phyloP scores from a whole-genome alignment of 2,113 vertebrate genomes.

The Chloropsis cyanopogon region DNA sequence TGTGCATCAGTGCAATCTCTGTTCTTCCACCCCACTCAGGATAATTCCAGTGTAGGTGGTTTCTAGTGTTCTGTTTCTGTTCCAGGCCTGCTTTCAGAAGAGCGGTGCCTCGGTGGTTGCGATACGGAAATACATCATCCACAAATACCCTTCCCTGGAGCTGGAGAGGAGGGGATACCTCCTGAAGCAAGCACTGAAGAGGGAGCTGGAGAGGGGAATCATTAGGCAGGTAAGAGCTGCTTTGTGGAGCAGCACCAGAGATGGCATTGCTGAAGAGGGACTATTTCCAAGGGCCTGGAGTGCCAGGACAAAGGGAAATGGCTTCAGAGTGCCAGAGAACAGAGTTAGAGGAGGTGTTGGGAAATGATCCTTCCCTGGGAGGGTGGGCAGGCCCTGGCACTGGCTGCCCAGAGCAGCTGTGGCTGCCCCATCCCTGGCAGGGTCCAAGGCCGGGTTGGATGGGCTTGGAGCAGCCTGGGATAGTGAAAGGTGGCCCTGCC shows the following conservation, averaged over 20 bases:
- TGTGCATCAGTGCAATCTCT: background rate
- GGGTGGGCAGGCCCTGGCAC: background rate
- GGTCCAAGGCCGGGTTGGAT: fast-evolving
- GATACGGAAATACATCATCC: constrained; percentile 89
- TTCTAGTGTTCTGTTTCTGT: background rate
- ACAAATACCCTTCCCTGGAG: constrained; percentile 92
- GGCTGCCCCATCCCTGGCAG: background rate
- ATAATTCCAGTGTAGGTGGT: background rate
- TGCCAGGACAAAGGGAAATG: background rate
- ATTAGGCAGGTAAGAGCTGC: constrained; percentile 85
- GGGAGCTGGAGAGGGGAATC: constrained; percentile 89
- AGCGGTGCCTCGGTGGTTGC: constrained; percentile 87
- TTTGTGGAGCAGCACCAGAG: background rate
- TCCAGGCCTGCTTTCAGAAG: constrained; percentile 87
- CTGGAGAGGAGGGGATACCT: constrained; percentile 91
- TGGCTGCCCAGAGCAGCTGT: background rate
- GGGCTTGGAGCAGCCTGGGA: fast-evolving
- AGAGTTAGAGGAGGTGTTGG: background rate
- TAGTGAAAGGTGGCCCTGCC: background rate
- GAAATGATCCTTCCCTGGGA: background rate
- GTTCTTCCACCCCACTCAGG: background rate
- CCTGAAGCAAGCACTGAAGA: constrained; percentile 91
- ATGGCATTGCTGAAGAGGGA: background rate
- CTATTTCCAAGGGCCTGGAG: background rate
- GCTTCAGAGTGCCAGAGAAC: background rate